Base-by-base conservation (phyloP, 2,888 invertebrate species). In the Sympetrum striolatum region DNA sequence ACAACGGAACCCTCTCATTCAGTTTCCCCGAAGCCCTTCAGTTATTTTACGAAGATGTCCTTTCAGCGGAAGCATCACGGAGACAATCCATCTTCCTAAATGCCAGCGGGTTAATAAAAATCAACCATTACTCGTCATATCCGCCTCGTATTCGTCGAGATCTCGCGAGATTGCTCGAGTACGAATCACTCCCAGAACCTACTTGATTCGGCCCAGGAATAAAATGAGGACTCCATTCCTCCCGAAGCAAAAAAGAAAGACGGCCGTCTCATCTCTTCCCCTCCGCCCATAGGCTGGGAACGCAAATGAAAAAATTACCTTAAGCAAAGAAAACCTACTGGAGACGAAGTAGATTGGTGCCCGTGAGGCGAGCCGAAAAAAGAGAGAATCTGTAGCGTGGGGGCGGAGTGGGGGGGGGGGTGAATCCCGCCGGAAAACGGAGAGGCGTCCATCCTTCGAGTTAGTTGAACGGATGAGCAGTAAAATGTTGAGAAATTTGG, bases 401-500 rank as follows among this genome's bases (percentile, higher is more conserved):
- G 80, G 18, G 10, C 22, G 81, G 81, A 22, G 39, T 5, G 18
- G n/a, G 4, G 1, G 15, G 25, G 44, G 14, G 81, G 44, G 48
- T 0, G 48, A 81, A 44, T 81, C 81, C 81, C 44, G 8, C 39
- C 44, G 25, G 25, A 81, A 81, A 25, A 81, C 48, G 44, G n/a
- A 25, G 81, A 81, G 81, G 81, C 44, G 81, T 44, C 48, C 44
- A 48, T 25, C 81, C 81, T 25, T 39, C 44, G 81, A 81, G 44
- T 81, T 81, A 48, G 48, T 81, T 80, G 81, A 48, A 48, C 48
- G 81, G 81, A 81, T 44, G 81, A 48, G 81, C 48, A 48, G 81
- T 44, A 81, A 81, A 48, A 81, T 80, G 39, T 80, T 80, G 80
- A 80, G 80, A 80, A 80, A 80, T 80, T 80, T 44, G 81, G 81